Percentiles rank a stretch among this genome's conserved stretches.
These are phyloP conservation scores for Macrosiphum euphorbiae DNA, from an alignment of 2,888 invertebrate species.

Conservation along the genomic window DNA sequence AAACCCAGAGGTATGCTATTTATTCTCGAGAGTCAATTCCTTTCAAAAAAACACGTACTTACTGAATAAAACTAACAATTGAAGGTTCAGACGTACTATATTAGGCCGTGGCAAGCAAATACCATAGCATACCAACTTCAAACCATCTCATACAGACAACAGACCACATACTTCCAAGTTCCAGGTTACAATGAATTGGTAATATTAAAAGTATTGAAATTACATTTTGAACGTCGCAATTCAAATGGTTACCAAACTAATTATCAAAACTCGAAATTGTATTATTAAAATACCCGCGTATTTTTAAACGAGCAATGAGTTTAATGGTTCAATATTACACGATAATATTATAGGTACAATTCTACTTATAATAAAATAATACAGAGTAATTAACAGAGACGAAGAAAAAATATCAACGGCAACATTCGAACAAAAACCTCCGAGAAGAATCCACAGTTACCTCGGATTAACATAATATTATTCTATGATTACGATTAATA, in stretches of 20 bases:
- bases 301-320: background rate
- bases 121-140: background rate
- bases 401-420: background rate
- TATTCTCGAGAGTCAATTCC: background rate
- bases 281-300: background rate
- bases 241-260: background rate
- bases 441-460: background rate
- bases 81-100: background rate
- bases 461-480: background rate
- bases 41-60: constrained; percentile 26
- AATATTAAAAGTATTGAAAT: background rate
- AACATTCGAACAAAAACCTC: background rate
- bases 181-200: background rate
- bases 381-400: too few species aligned
- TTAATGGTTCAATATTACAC: background rate
- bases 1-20: background rate
- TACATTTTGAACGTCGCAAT: background rate
- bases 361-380: background rate
- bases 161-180: background rate
- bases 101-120: background rate
- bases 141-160: background rate
- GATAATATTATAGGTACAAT: background rate
- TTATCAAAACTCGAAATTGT: background rate
- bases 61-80: background rate
- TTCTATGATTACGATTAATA: constrained; percentile 13